Evolutionary conservation across 2,113 vertebrate genomes (phyloP), one percentile per base, ranked within the genome.

Genomic region (Bambusicola thoracicus): DNA sequence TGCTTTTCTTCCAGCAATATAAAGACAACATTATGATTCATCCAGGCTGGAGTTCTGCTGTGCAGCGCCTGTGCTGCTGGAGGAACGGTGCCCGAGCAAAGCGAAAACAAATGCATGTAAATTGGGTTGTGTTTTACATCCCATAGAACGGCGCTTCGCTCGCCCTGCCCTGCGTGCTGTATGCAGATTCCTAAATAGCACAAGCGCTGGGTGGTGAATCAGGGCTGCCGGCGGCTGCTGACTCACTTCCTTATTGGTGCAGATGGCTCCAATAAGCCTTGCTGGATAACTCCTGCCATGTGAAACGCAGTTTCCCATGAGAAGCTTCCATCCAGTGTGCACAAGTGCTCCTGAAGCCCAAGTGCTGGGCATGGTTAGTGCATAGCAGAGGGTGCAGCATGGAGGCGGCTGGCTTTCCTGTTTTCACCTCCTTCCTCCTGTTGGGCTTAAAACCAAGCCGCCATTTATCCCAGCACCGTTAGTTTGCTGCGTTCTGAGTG

Each of bases 191-290:
- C 90, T 63, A 30, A 90, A 85, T 36, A 82, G 68, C 68, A 2
- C 0, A 10, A 75, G 63, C 7, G 0, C 62, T 0, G 1, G 22
- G 80, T 32, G 58, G 1, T 76, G 93, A 85, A 80, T 91, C 70
- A 73, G 79, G 63, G 36, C 67, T 89, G 91, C 74, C 53, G 43
- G 70, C 18, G 68, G 41, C 36, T 63, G 79, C 27, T 93, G 94
- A 95, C 87, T 96, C 94, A 94, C 67, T 91, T 92, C 94, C 94
- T 91, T 94, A 62, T 80, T 87, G 96, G 55, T 94, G 90, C 93
- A 91, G 90, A 95, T 93, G 94, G 85, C 76, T 80, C 48, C 19
- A 80, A 87, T 87, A 87, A 89, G 85, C 53, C 87, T 58, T 95
- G 89, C 87, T 94, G 87, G 92, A 49, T 73, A 62, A 82, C 72